phyloP scores from a whole-genome alignment of 2,113 vertebrate genomes.

The Rattus rattus region DNA sequence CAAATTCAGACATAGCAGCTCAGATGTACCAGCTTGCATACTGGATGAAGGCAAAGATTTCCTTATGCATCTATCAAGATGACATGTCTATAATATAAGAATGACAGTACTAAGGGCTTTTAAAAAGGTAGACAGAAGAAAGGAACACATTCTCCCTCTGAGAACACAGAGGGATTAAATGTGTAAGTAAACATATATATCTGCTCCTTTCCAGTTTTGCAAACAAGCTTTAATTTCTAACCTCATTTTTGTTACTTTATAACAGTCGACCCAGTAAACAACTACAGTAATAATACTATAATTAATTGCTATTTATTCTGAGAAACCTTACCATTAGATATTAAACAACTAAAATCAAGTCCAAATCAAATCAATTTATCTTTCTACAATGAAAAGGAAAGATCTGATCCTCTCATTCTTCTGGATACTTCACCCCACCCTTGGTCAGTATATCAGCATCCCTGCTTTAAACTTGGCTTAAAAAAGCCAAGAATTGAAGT shows the following conservation, averaged over 20 bases:
- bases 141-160: background rate
- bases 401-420: rapidly evolving
- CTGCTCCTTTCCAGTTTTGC: background rate
- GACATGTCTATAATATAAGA: background rate
- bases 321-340: background rate
- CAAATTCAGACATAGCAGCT: background rate
- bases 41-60: background rate
- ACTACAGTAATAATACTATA: background rate
- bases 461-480: background rate
- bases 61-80: background rate
- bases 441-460: rapidly evolving
- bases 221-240: background rate
- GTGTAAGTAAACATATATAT: rapidly evolving
- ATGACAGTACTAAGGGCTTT: background rate
- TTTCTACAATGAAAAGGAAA: background rate
- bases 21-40: background rate
- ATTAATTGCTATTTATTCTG: too few relatives aligned
- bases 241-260: background rate
- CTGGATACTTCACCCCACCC: rapidly evolving
- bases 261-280: background rate
- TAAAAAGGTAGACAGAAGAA: background rate
- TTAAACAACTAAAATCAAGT: background rate
- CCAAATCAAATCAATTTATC: too few relatives aligned
- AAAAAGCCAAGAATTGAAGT: background rate
- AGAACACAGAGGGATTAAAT: too few relatives aligned